phyloP scores from a whole-genome alignment of 2,113 vertebrate species.

The Chiloscyllium plagiosum region DNA sequence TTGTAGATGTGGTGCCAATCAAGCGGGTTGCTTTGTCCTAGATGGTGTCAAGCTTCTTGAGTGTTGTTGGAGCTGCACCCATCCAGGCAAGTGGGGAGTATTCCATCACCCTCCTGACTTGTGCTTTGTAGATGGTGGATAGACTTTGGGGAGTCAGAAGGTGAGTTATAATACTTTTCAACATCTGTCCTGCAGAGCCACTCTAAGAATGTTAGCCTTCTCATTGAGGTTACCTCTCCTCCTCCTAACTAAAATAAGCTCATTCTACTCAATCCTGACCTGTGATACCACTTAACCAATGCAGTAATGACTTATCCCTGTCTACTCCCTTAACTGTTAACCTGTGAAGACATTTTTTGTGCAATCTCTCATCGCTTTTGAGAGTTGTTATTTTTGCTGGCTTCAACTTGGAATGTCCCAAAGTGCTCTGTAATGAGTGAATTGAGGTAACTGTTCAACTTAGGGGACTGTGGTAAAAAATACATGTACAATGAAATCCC shows the following conservation, averaged over 20 bases:
- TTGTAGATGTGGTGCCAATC: too few species aligned
- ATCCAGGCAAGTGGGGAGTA: too few species aligned
- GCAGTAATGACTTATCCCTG: not conserved
- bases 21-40: too few species aligned
- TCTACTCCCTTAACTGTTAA: not conserved
- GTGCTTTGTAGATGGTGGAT: too few species aligned
- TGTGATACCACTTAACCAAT: not conserved
- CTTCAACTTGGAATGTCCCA: not conserved
- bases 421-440: not conserved
- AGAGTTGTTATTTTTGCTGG: not conserved
- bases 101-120: too few species aligned
- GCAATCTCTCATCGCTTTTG: not conserved
- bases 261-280: too few species aligned
- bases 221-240: too few species aligned
- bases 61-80: too few species aligned
- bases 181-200: not conserved
- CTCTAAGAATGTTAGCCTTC: not conserved
- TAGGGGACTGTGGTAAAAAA: too few species aligned
- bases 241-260: not conserved
- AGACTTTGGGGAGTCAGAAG: too few species aligned
- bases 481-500: too few species aligned
- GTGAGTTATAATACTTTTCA: not conserved
- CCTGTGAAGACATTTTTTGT: not conserved
- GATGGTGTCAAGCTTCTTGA: too few species aligned
- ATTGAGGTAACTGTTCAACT: not conserved